These are phyloP conservation scores for Leptocoma aspasia DNA, from an alignment of 2,113 vertebrate genomes.

Conservation along the genomic window DNA sequence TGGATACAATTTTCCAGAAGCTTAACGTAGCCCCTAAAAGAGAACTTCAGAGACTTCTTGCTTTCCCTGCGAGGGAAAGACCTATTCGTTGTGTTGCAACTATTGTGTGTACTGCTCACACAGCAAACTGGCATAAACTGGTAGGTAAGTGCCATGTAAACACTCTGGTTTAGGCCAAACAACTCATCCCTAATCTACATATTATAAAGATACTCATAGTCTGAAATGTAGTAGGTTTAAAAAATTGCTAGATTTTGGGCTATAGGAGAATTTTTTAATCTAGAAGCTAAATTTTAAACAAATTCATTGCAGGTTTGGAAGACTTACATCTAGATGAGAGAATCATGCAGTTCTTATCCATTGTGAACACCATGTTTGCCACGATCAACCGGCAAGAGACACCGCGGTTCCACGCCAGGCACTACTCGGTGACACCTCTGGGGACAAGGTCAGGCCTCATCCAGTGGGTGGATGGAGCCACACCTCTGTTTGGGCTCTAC, in stretches of 20 bases:
- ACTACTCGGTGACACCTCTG: conserved; percentile 95
- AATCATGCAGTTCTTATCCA: conserved; percentile 99
- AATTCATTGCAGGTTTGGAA: conserved; percentile 81
- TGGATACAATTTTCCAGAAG: neutral
- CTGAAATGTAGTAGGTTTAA: neutral
- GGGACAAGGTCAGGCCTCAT: conserved; percentile 96
- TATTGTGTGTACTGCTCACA: neutral
- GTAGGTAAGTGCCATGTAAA: neutral
- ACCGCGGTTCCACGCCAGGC: conserved; percentile 89
- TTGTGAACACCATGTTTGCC: conserved; percentile 99
- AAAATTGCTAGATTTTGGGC: neutral
- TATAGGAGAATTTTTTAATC: neutral
- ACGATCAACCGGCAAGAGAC: conserved; percentile 96
- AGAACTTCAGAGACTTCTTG: neutral
- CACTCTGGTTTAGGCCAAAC: neutral
- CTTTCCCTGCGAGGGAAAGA: neutral
- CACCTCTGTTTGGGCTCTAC: conserved; percentile 95
- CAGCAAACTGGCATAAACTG: neutral
- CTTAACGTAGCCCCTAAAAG: neutral
- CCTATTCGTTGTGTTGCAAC: neutral
- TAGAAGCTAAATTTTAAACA: neutral
- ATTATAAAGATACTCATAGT: neutral
- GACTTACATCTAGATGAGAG: conserved; percentile 96
- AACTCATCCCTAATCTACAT: neutral
- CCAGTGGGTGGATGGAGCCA: conserved; percentile 98